Evolutionary conservation across 2,888 invertebrate species (phyloP).

Genomic region (Drosophila atroscutellata): DNA sequence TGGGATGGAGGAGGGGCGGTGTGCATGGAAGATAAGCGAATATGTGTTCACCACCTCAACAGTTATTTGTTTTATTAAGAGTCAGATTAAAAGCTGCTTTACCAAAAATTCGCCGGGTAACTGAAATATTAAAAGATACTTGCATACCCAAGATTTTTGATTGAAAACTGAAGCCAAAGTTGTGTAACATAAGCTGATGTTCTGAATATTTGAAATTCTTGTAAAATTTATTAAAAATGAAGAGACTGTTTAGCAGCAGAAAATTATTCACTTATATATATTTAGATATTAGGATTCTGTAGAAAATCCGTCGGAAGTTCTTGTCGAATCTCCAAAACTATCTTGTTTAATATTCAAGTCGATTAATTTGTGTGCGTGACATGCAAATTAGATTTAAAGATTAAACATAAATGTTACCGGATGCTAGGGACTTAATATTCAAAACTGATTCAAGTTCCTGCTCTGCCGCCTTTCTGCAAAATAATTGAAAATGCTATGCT

Average conservation of each 20-base stretch:
- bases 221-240: not conserved
- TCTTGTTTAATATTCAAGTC: not conserved
- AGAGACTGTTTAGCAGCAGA: not conserved
- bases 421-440: not conserved
- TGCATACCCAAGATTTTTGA: not conserved
- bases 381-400: no score
- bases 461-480: not conserved
- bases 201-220: not conserved
- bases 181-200: not conserved
- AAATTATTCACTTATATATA: not conserved
- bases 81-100: conserved; percentile 19
- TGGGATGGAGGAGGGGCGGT: conserved; percentile 9
- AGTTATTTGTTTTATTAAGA: conserved; percentile 43
- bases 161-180: not conserved
- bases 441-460: not conserved
- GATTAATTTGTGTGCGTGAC: no score
- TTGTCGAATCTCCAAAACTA: not conserved
- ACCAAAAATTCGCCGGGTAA: not conserved
- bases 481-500: not conserved
- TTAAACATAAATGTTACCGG: no score
- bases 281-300: not conserved
- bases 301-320: not conserved
- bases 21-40: conserved; percentile 56
- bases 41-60: conserved; percentile 45
- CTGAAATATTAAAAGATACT: not conserved